These are phyloP conservation scores for Phaenicophaeus curvirostris DNA, from an alignment of 2,797 vertebrate species.

Conservation along the genomic window DNA sequence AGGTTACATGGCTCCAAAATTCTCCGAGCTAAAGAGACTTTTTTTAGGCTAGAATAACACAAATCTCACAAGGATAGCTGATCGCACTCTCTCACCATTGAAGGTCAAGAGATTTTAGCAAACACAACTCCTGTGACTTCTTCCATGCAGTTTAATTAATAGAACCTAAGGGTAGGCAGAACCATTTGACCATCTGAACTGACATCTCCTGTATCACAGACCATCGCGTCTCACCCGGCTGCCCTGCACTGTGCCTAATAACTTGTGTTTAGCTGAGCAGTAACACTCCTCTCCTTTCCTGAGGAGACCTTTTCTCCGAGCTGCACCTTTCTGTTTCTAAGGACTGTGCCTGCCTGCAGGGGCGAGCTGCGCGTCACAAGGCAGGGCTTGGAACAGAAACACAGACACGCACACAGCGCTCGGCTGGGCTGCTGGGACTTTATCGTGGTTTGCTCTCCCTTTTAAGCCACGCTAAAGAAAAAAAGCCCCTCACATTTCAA, in stretches of 20 bases:
- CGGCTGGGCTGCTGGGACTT: not conserved
- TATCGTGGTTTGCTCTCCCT: not conserved
- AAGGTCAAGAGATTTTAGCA: constrained; percentile 37
- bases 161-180: constrained; percentile 25
- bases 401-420: not conserved
- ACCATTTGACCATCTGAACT: constrained; percentile 33
- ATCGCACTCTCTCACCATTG: not conserved
- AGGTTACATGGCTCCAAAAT: not conserved
- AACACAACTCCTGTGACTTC: not conserved
- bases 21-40: not conserved
- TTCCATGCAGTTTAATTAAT: constrained; percentile 46
- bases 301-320: constrained; percentile 53
- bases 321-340: constrained; percentile 51
- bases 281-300: constrained; percentile 18
- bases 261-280: not conserved
- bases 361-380: constrained; percentile 9
- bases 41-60: not conserved
- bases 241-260: not conserved
- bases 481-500: not conserved
- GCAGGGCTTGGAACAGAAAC: constrained; percentile 18
- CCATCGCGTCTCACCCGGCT: not conserved
- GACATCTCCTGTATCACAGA: constrained; percentile 1
- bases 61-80: not conserved
- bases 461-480: not conserved
- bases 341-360: constrained; percentile 45